These are phyloP conservation scores for Crocuta crocuta DNA, from an alignment of 2,113 vertebrate species.

Conservation along the genomic window DNA sequence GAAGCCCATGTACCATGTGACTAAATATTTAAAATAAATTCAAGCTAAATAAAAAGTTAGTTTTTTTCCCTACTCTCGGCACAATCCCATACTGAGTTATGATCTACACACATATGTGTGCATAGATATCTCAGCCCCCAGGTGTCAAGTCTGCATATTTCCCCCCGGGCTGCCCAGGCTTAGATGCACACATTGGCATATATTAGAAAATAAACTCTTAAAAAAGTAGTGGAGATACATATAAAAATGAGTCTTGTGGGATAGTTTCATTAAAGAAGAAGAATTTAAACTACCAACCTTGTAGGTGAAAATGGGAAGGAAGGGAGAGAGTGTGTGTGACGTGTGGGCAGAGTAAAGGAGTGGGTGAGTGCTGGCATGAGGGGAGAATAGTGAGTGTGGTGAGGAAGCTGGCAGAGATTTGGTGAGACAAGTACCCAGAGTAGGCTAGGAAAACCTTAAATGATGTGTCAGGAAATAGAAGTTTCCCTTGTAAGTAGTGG, in stretches of 20 bases:
- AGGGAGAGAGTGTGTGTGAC: neutral
- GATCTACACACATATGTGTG: neutral
- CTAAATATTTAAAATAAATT: neutral
- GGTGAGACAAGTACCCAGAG: neutral
- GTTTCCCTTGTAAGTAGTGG: neutral
- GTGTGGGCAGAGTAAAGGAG: neutral
- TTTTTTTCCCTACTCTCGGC: neutral
- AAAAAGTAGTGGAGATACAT: neutral
- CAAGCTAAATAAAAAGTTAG: neutral
- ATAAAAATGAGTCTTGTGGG: neutral
- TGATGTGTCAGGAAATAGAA: neutral
- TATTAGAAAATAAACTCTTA: neutral
- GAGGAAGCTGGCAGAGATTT: neutral
- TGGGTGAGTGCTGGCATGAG: fast-evolving
- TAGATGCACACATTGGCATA: neutral
- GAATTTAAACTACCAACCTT: neutral
- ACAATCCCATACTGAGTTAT: neutral
- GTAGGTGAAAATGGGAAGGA: neutral
- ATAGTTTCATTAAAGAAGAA: neutral
- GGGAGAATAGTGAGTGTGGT: fast-evolving
- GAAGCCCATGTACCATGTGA: neutral
- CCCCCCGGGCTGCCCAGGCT: neutral
- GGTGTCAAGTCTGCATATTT: neutral
- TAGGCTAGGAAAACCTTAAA: neutral
- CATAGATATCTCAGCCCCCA: neutral